A percentile compares a stretch with the other conserved stretches of the same genome.
phyloP scores from a whole-genome alignment of 1,140 invertebrate species.

The Orchestia grillus region DNA sequence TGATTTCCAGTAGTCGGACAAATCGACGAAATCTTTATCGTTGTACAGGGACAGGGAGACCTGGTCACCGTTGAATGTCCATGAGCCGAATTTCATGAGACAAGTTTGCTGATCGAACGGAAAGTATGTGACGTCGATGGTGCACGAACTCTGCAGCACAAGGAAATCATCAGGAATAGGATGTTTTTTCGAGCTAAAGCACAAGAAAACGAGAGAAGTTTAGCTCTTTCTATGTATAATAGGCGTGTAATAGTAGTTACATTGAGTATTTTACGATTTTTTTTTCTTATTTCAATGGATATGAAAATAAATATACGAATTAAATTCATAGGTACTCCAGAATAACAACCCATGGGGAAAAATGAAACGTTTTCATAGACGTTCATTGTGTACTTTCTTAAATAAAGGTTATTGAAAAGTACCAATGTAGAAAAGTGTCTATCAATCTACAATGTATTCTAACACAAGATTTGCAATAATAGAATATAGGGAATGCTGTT shows the following conservation, averaged over 20 bases:
- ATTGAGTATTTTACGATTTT: background rate
- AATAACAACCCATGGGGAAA: no score
- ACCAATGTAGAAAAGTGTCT: no score
- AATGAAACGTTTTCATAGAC: no score
- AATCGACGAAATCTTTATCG: constrained; percentile 94
- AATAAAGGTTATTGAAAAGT: no score
- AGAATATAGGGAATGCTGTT: no score
- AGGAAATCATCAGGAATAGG: constrained; percentile 63
- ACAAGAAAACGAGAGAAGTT: background rate
- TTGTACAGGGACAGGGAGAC: constrained; percentile 94
- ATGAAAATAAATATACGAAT: no score
- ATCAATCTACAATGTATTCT: no score
- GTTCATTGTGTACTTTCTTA: no score
- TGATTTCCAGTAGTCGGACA: constrained; percentile 98
- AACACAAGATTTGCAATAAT: no score
- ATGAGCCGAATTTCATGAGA: constrained; percentile 99
- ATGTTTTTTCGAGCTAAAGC: background rate
- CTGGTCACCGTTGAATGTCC: constrained; percentile 99
- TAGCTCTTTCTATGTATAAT: no score
- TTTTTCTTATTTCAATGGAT: background rate
- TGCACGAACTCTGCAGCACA: constrained; percentile 90
- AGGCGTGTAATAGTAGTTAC: background rate
- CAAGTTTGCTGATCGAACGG: constrained; percentile 99
- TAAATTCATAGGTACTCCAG: no score
- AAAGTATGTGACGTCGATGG: constrained; percentile 98